phyloP scores from a whole-genome alignment of 2,797 vertebrate genomes.

The Coluber constrictor region DNA sequence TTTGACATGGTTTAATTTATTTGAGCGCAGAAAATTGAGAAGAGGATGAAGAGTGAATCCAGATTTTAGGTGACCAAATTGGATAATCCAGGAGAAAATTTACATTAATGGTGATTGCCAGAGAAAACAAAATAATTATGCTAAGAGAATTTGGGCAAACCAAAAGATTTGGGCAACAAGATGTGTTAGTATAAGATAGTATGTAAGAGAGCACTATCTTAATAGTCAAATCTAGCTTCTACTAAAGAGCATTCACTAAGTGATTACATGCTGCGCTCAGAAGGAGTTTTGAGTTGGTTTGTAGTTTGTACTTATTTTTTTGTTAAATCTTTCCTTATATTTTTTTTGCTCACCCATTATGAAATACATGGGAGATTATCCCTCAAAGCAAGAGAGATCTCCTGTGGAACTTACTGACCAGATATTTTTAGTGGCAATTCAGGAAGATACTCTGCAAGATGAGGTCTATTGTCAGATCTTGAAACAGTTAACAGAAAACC shows the following conservation, averaged over 20 bases:
- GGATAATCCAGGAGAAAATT: background rate
- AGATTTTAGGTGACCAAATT: background rate
- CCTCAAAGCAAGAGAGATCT: constrained; percentile 81
- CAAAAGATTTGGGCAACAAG: background rate
- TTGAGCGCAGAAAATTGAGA: background rate
- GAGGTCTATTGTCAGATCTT: constrained; percentile 98
- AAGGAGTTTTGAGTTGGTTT: background rate
- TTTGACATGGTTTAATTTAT: background rate
- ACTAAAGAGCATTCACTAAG: background rate
- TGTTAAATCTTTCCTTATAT: constrained; percentile 71
- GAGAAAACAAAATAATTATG: background rate
- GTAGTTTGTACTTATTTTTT: background rate
- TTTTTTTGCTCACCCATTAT: constrained; percentile 79
- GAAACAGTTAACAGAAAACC: constrained; percentile 92
- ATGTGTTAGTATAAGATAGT: background rate
- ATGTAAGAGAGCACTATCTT: background rate
- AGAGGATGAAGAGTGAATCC: background rate
- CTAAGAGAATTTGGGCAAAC: background rate
- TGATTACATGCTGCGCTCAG: background rate
- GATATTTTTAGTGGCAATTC: constrained; percentile 84
- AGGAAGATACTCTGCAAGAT: constrained; percentile 79
- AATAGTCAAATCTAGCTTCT: background rate
- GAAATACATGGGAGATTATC: constrained; percentile 97
- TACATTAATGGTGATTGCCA: background rate
- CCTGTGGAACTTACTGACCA: constrained; percentile 86